Conservation (phyloP, 2,888 invertebrate species). For the Stenurella melanura region DNA sequence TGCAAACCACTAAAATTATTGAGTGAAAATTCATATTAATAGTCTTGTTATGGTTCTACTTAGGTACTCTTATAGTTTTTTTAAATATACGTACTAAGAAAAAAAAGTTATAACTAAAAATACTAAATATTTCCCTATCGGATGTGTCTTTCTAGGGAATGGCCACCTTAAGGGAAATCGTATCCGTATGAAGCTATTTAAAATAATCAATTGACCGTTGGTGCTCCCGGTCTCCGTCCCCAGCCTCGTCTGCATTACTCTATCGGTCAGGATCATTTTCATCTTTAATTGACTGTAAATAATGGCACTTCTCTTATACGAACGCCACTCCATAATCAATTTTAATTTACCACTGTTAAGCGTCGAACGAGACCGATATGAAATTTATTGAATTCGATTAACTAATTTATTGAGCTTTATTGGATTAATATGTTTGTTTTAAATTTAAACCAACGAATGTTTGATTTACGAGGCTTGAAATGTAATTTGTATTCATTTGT, state of each 20-base stretch:
- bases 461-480: conserved; percentile 9
- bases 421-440: conserved; percentile 49
- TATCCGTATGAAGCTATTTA: too few species aligned
- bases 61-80: too few species aligned
- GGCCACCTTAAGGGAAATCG: too few species aligned
- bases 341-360: conserved; percentile 49
- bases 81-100: too few species aligned
- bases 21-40: too few species aligned
- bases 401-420: conserved; percentile 49
- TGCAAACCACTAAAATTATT: too few species aligned
- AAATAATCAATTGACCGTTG: conserved; percentile 27
- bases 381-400: conserved; percentile 57
- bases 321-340: conserved; percentile 52
- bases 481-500: conserved; percentile 13
- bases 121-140: too few species aligned
- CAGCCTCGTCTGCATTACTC: conserved; percentile 13
- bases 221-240: conserved; percentile 14
- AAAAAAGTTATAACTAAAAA: too few species aligned
- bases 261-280: conserved; percentile 59
- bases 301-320: conserved; percentile 54
- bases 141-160: too few species aligned
- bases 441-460: background rate
- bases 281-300: conserved; percentile 64
- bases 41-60: too few species aligned
- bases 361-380: conserved; percentile 43